A percentile compares a stretch with the other conserved stretches of the same genome.
Conservation (phyloP, 2,797 vertebrate genomes). For the Lepidocolaptes lacrymiger region DNA sequence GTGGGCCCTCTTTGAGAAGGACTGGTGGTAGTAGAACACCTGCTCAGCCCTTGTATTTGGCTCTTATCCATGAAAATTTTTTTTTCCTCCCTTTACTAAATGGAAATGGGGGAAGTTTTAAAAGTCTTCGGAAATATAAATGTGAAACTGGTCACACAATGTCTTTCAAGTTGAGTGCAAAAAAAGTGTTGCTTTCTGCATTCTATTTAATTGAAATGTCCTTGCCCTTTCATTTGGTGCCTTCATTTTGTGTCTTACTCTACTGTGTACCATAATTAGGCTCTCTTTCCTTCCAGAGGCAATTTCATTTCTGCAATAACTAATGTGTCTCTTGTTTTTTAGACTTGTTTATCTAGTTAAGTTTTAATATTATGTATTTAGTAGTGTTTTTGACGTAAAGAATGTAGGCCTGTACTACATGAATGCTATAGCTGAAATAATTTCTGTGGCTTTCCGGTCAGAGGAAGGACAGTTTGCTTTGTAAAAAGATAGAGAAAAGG, state of each 20-base stretch:
- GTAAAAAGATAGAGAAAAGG: neutral
- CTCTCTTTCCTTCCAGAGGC: neutral
- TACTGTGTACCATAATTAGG: neutral
- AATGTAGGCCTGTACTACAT: neutral
- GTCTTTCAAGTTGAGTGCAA: neutral
- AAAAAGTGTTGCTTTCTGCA: neutral
- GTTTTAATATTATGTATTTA: neutral
- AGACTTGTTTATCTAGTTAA: neutral
- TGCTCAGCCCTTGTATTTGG: conserved; percentile 30
- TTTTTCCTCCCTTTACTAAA: neutral
- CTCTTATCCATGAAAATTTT: neutral
- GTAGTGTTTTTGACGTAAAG: neutral
- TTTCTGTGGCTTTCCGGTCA: neutral
- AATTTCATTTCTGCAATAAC: neutral
- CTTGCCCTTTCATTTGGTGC: conserved; percentile 2
- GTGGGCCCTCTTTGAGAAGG: neutral
- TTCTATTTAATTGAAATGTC: neutral
- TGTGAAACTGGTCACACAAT: neutral
- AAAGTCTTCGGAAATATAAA: neutral
- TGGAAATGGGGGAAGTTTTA: neutral
- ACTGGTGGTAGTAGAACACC: conserved; percentile 36
- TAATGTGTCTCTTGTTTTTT: neutral
- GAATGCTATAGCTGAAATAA: neutral
- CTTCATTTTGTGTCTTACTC: neutral
- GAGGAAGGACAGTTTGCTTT: neutral